Conservation (phyloP, 2,113 vertebrate species). For the Phaethon lepturus region DNA sequence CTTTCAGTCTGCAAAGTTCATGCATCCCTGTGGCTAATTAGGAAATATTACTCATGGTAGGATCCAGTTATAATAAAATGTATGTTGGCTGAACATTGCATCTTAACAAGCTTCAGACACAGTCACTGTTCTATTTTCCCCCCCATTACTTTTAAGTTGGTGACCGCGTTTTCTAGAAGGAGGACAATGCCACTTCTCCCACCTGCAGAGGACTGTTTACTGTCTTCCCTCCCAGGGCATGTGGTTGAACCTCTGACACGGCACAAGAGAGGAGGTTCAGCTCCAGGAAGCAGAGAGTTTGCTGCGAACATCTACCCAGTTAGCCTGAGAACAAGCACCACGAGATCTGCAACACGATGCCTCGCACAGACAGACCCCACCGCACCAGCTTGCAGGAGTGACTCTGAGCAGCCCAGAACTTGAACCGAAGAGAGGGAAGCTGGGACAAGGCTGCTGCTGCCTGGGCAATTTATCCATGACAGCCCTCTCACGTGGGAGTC, state of each 20-base stretch:
- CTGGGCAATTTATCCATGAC: neutral
- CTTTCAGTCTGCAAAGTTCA: conserved; percentile 20
- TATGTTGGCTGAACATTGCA: neutral
- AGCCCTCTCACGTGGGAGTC: neutral
- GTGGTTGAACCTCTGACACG: neutral
- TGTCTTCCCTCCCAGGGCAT: neutral
- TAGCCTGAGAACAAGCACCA: neutral
- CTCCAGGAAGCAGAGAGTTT: neutral
- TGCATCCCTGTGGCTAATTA: conserved; percentile 53
- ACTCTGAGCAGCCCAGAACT: neutral
- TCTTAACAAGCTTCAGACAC: conserved; percentile 35
- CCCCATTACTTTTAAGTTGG: neutral
- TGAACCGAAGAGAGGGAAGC: neutral
- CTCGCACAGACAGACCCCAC: neutral
- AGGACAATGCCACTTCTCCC: neutral
- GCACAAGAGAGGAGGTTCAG: neutral
- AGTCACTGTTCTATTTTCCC: neutral
- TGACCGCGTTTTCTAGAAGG: neutral
- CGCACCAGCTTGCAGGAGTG: neutral
- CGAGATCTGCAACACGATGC: rapidly evolving
- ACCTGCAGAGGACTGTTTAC: neutral
- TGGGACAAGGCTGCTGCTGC: neutral
- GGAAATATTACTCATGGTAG: conserved; percentile 42
- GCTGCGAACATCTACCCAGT: neutral
- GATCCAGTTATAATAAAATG: conserved; percentile 24